Percentiles rank a stretch among this genome's conserved stretches.
Evolutionary conservation across 2,888 invertebrate genomes (phyloP).

Genomic region (Cheilosia soror): DNA sequence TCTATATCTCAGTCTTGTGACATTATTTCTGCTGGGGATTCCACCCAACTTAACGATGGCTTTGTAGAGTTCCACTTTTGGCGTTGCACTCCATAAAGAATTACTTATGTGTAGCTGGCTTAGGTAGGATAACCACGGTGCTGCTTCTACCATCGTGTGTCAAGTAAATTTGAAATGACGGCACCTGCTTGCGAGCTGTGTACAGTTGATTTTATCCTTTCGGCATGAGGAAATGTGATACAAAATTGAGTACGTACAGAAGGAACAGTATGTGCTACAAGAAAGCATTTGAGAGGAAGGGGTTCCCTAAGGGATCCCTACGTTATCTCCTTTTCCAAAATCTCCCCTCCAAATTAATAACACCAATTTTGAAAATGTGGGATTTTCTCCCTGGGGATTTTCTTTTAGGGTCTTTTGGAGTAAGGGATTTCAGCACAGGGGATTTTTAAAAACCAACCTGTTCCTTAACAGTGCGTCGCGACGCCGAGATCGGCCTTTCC

Average conservation of each 20-base stretch:
- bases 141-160: slow-evolving; percentile 22
- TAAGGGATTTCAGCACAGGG: no score
- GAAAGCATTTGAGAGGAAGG: no score
- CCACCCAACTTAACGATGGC: slow-evolving; percentile 39
- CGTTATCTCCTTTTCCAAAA: no score
- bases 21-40: slow-evolving; percentile 44
- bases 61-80: slow-evolving; percentile 20
- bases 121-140: not conserved
- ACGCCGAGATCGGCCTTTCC: no score
- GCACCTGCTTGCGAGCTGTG: slow-evolving; percentile 50
- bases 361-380: no score
- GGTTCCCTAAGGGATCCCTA: no score
- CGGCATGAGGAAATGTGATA: slow-evolving; percentile 16
- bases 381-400: no score
- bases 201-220: slow-evolving; percentile 41
- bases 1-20: slow-evolving; percentile 7
- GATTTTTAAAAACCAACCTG: no score
- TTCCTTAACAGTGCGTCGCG: no score
- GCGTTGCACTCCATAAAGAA: slow-evolving; percentile 32
- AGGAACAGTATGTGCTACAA: not conserved
- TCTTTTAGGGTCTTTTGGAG: no score
- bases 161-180: slow-evolving; percentile 45
- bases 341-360: no score
- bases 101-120: slow-evolving; percentile 11
- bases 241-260: not conserved